Base-by-base conservation (phyloP, 2,113 vertebrate species). In the Chlamydotis undulata region DNA sequence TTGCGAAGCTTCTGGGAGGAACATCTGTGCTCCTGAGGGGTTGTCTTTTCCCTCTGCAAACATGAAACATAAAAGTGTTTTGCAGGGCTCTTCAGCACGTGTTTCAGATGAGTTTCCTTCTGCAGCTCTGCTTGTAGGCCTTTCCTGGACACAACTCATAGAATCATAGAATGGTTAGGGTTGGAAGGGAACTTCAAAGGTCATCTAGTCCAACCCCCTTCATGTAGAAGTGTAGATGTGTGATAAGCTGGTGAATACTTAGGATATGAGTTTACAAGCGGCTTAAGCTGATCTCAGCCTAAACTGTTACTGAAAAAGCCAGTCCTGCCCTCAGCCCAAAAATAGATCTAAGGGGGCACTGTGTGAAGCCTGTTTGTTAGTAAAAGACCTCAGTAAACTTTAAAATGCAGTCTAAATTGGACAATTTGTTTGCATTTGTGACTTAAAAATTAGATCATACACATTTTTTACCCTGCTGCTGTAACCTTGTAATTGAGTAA, bases 51-150 rank as follows among this genome's bases (percentile, higher is more conserved):
- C 35, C 64, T 65, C n/a, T 86, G 52, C 55, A 67, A 41, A 45
- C 28, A 57, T 15, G 65, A 75, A 52, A 33, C 47, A 3, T 28
- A 7, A 33, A 52, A 26, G 2, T 1, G 0, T 14, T 76, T 80
- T 56, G 61, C 70, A 73, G 56, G 22, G 28, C 43, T 17, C 76
- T 90, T 24, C 76, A 84, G 56, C 60, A 65, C 87, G n/a, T 74
- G 50, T 41, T 67, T 26, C 50, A 68, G 79, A 10, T 2, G 22
- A 53, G 49, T 84, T 86, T 76, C 13, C 43, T 67, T 19, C 15
- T 49, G 33, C 61, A 61, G 43, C 68, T 83, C 76, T 83, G 49
- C 35, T 71, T 7, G 1, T 10, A 53, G 57, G 4, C 19, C 70
- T 70, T 61, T 64, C 68, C 90, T 56, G 41, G 55, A 29, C 3